Base-by-base conservation (phyloP, 2,888 invertebrate species). In the Agrotis exclamationis region DNA sequence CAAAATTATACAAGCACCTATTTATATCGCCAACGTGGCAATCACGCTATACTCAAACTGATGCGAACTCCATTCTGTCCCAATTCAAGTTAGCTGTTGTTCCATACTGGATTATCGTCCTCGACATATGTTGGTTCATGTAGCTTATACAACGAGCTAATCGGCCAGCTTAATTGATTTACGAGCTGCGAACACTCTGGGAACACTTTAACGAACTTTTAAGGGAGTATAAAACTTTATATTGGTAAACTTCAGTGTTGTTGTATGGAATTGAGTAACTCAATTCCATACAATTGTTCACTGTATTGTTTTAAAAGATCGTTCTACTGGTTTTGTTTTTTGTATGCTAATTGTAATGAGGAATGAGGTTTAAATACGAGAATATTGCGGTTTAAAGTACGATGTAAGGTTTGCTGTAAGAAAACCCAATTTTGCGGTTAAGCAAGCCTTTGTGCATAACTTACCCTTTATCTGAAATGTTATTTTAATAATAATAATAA, bases 151-250 rank as follows among this genome's bases (percentile, higher is more conserved):
- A 13, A 51, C 45, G 56, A 76, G 60, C 20, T 69, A 62, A 76
- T 76, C 75, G 71, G 28, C 16, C 48, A 63, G 33, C 39, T 70
- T 78, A 39, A 75, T 70, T 70, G 75, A 78, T 77, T 75, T 57
- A 75, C 60, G 50, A 68, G 60, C 75, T 68, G 60, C 22, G 53
- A 65, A 65, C 45, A 47, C 33, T 50, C 58, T 51, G 28, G 1
- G 9, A 48, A 22, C 75, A 50, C n/a, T 60, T 56, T 67, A 60
- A 56, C 67, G 59, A 67, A 50, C 54, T 75, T 67, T 50, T 60
- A 60, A 56, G 45, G 9, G 20, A 24, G 22, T 28, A 1, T 58
- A 16, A 28, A 39, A 22, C 14, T 28, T 33, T 56, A 18, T 16
- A 16, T n/a, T 24, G n/a, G 24, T 48, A 13, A 5, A 60, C 50